Conservation (phyloP, 2,797 vertebrate genomes). For the Scyliorhinus canicula region DNA sequence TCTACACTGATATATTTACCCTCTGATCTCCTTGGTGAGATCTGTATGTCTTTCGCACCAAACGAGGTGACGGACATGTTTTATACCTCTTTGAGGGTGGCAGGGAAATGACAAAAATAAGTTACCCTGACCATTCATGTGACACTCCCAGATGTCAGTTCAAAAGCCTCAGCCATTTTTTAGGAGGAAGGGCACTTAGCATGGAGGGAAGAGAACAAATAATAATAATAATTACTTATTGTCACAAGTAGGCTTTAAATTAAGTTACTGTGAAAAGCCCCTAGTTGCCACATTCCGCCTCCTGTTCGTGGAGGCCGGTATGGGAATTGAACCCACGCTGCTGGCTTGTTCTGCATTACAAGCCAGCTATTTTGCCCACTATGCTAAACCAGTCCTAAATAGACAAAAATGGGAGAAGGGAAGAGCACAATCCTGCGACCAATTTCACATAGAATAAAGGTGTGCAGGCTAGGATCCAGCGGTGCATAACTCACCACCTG, state of each 20-base stretch:
- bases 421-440: not conserved
- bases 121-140: too few relatives aligned
- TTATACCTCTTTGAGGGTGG: not conserved
- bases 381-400: too few relatives aligned
- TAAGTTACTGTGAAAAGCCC: too few relatives aligned
- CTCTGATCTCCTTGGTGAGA: not conserved
- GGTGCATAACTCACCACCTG: too few relatives aligned
- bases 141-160: not conserved
- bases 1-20: not conserved
- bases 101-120: not conserved
- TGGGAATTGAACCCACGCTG: too few relatives aligned
- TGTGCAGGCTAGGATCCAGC: too few relatives aligned
- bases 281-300: too few relatives aligned
- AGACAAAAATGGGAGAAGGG: not conserved
- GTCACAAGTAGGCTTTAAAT: too few relatives aligned
- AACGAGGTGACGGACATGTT: not conserved
- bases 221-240: too few relatives aligned
- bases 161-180: not conserved
- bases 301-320: too few relatives aligned
- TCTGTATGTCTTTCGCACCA: not conserved
- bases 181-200: not conserved
- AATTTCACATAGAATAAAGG: not conserved
- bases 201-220: not conserved
- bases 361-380: too few relatives aligned
- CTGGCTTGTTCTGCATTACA: too few relatives aligned